Base-by-base conservation (phyloP, 2,888 invertebrate genomes). In the Eupithecia inturbata region DNA sequence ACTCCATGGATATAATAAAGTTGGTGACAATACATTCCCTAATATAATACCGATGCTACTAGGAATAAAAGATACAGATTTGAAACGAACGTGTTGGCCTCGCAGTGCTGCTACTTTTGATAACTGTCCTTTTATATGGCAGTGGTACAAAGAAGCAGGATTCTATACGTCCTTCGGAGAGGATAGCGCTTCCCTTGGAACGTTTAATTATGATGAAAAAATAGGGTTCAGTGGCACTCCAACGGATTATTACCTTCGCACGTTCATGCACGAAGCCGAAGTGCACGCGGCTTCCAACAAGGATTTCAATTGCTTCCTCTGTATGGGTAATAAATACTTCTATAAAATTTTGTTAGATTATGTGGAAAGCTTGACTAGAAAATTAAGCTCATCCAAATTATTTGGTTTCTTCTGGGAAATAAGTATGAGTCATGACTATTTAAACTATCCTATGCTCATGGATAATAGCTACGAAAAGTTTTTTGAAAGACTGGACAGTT, bases 1-100 rank as follows among this genome's bases (percentile, higher is more conserved):
- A 86, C 95, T 99, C 86, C 89, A 97, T 79, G 99, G 99, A 7
- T 98, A 98, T 89, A 98, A 97, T 87, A 99, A 99, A 95, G 97
- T 99, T 12, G 99, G 96, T 4, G 99, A 99, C 89, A 99, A 99
- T 88, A 99, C 99, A 0, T 98, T 97, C 87, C 98, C 98, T 0
- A 99, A 99, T 89, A 88, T 99, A 74, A 95, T 97, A 10, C 97
- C 99, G 0, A 95, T 98, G 77, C 91, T 98, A 16, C 96, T 96
- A 3, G 98, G 98, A 0, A 87, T 96, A 63, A 95, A 95, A 62
- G 96, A 96, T 39, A 92, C 93, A 0, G 97, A 98, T 83, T 87
- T 98, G 66, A 93, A 92, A 68, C 91, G 92, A 72, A 94, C 90
- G 0, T 98, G 98, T 84, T 96, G 96, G 95, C 95, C 95, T 0